Conservation (phyloP, 1,140 invertebrate genomes). For the Hyles euphorbiae region DNA sequence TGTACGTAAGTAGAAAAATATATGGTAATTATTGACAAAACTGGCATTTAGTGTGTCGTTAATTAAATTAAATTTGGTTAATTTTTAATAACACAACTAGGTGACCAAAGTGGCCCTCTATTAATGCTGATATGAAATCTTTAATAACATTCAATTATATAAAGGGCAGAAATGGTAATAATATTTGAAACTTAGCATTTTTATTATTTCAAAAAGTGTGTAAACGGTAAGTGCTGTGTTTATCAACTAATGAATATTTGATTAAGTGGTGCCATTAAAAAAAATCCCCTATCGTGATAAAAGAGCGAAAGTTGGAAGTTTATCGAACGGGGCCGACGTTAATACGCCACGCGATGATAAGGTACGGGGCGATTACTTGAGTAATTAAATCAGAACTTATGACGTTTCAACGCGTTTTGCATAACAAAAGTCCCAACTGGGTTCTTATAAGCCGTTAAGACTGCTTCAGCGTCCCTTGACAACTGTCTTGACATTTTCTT, state of each 20-base stretch:
- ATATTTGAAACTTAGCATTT: not conserved
- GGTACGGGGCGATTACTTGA: constrained; percentile 40
- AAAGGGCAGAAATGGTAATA: not conserved
- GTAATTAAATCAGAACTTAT: constrained; percentile 51
- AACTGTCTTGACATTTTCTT: no score
- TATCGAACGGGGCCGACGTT: constrained; percentile 40
- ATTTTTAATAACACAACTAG: no score
- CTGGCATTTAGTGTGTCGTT: no score
- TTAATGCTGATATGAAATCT: no score
- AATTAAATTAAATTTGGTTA: no score
- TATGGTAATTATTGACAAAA: no score
- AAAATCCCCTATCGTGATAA: constrained; percentile 9
- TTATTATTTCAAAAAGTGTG: not conserved
- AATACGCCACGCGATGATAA: constrained; percentile 54
- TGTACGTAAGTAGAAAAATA: no score
- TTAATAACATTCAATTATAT: no score
- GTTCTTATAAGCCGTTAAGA: no score
- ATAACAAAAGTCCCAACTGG: no score
- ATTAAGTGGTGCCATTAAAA: constrained; percentile 18
- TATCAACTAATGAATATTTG: constrained; percentile 36
- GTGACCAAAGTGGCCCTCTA: no score
- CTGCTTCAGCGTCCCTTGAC: no score
- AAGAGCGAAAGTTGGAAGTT: constrained; percentile 24
- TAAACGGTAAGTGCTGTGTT: not conserved
- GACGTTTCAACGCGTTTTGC: constrained; percentile 34